These are phyloP conservation scores for Pao palembangensis DNA, from an alignment of 2,113 vertebrate species.

Conservation along the genomic window DNA sequence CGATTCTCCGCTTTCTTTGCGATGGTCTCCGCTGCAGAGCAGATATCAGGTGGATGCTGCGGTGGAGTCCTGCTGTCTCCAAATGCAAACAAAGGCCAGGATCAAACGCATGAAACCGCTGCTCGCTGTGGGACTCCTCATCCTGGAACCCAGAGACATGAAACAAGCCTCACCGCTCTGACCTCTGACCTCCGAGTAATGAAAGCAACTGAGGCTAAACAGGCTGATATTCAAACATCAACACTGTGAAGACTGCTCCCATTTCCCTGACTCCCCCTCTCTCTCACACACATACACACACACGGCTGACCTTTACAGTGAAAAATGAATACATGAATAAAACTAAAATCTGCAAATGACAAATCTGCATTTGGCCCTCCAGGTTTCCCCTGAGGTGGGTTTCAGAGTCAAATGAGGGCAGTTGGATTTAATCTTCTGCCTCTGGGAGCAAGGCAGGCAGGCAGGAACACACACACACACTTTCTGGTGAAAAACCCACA, in stretches of 20 bases:
- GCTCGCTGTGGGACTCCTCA: neutral
- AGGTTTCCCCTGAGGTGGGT: constrained; percentile 46
- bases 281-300: constrained; percentile 24
- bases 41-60: no score
- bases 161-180: constrained; percentile 10
- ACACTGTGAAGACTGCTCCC: neutral
- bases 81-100: no score
- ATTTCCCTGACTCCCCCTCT: neutral
- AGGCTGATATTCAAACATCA: constrained; percentile 24
- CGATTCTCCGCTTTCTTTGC: neutral
- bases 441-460: constrained; percentile 17
- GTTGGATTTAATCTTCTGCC: constrained; percentile 57
- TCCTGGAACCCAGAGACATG: neutral
- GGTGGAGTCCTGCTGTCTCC: no score
- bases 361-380: constrained; percentile 66
- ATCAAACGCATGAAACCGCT: neutral
- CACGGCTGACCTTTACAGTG: constrained; percentile 62
- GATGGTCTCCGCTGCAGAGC: no score
- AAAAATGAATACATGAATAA: constrained; percentile 69
- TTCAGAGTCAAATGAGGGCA: constrained; percentile 62
- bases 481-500: constrained; percentile 5
- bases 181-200: constrained; percentile 1
- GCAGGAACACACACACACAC: neutral
- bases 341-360: constrained; percentile 67
- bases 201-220: constrained; percentile 22